Evolutionary conservation across 1,140 invertebrate species (phyloP), one percentile per base, ranked within the genome.

Genomic region (Theocolax elegans): DNA sequence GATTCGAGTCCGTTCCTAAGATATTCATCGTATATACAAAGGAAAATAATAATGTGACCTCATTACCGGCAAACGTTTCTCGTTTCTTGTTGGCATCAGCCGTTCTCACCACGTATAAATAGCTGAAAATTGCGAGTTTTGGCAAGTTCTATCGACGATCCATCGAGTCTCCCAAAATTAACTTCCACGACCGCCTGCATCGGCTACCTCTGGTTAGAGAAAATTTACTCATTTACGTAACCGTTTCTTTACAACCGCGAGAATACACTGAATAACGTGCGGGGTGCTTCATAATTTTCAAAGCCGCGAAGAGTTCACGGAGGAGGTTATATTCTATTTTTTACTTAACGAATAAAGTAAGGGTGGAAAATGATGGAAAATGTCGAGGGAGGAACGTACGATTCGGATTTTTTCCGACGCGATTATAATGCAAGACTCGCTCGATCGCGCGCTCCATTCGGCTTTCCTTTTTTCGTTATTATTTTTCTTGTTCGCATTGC

Each of bases 121-220:
- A 67, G 40, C 49, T 13, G 35, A 17, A 54, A 53, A 65, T 54
- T 59, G 44, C 31, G 23, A 68, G 17, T 68, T 62, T 48, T 68
- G 56, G 66, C 66, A 68, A 68, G 56, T 60, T 17, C 54, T 67
- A 67, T 67, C 65, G 65, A 59, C 54, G 54, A 67, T 58, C 29
- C 54, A 59, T 67, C 65, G 65, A 48, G 54, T 1, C 54, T 25
- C 17, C 65, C 56, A 62, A 62, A 68, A 44, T 68, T 68, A 68
- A 60, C 44, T 44, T 53, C 21, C 23, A 23, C 54, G 4, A 23
- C 25, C n/a, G 2, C 23, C 23, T 15, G 13, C 17, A 58, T 42
- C n/a, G 35, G 8, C 12, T 38, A 25, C 21, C n/a, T 21, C 21
- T 12, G 8, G 8, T 15, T 13, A 44, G 7, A 4, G 1, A 23